Evolutionary conservation across 2,113 vertebrate genomes (phyloP).

Genomic region (Aix galericulata): DNA sequence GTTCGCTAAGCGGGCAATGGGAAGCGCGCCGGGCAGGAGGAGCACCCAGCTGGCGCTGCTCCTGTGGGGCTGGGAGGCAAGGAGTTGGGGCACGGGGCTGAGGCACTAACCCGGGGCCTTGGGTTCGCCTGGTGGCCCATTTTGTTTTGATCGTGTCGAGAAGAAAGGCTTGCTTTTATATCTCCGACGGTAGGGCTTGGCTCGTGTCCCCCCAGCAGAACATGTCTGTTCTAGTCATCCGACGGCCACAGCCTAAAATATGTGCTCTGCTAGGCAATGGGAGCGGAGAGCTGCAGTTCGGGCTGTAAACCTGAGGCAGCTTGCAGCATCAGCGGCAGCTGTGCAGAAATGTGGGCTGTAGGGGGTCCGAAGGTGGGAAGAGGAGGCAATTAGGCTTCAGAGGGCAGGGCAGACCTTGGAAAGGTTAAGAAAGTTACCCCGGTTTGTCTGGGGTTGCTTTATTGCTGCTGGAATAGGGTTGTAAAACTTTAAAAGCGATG

Average conservation of each 20-base stretch:
- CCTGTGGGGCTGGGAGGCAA: neutral
- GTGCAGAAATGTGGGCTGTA: neutral
- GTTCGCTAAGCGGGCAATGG: neutral
- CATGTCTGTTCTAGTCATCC: neutral
- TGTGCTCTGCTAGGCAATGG: neutral
- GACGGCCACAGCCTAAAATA: neutral
- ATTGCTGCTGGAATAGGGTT: neutral
- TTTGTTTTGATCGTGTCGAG: neutral
- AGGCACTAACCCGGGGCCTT: neutral
- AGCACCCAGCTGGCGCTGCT: neutral
- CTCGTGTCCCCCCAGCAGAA: neutral
- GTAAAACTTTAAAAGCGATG: neutral
- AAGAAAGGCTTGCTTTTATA: neutral
- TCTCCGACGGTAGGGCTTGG: neutral
- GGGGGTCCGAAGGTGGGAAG: neutral
- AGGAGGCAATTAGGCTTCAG: neutral
- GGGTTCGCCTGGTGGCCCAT: too few species aligned
- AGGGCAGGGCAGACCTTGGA: neutral
- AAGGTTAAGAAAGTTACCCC: neutral
- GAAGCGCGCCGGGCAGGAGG: neutral
- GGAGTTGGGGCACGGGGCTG: neutral
- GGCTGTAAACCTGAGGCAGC: neutral
- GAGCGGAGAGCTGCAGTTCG: conserved; percentile 9
- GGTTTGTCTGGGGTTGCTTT: neutral
- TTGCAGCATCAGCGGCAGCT: neutral